These are phyloP conservation scores for Apamea monoglypha DNA, from an alignment of 2,888 invertebrate genomes.

Conservation along the genomic window DNA sequence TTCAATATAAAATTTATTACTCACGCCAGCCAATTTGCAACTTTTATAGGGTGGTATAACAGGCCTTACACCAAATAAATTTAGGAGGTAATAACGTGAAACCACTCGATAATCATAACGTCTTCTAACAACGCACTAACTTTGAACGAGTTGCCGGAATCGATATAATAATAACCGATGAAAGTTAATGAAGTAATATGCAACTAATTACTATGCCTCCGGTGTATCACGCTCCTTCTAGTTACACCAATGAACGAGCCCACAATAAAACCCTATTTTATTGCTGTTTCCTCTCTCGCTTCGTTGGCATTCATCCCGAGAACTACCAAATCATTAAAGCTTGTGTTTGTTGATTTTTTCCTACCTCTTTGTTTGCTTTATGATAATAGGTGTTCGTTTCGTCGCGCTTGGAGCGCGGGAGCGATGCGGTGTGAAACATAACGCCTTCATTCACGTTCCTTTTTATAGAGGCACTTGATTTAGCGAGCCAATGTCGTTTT, in stretches of 20 bases:
- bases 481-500: slow-evolving; percentile 86
- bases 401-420: slow-evolving; percentile 81
- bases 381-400: slow-evolving; percentile 90
- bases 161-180: slow-evolving; percentile 54
- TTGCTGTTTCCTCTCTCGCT: slow-evolving; percentile 85
- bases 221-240: slow-evolving; percentile 69
- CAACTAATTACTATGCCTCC: slow-evolving; percentile 77
- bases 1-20: slow-evolving; percentile 72
- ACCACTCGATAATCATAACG: slow-evolving; percentile 71
- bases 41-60: slow-evolving; percentile 69
- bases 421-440: slow-evolving; percentile 89
- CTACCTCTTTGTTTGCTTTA: slow-evolving; percentile 88
- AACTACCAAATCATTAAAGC: slow-evolving; percentile 88
- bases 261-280: slow-evolving; percentile 86
- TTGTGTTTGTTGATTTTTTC: slow-evolving; percentile 88
- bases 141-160: slow-evolving; percentile 55
- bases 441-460: slow-evolving; percentile 87
- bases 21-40: slow-evolving; percentile 69
- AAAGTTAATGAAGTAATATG: slow-evolving; percentile 63
- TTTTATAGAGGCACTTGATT: slow-evolving; percentile 88
- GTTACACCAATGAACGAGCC: slow-evolving; percentile 78
- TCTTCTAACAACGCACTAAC: slow-evolving; percentile 68
- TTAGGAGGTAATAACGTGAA: slow-evolving; percentile 67
- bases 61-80: slow-evolving; percentile 70
- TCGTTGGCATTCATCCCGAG: slow-evolving; percentile 87